Evolutionary conservation across 2,113 vertebrate species (phyloP).

Genomic region (Nothoprocta pentlandii): DNA sequence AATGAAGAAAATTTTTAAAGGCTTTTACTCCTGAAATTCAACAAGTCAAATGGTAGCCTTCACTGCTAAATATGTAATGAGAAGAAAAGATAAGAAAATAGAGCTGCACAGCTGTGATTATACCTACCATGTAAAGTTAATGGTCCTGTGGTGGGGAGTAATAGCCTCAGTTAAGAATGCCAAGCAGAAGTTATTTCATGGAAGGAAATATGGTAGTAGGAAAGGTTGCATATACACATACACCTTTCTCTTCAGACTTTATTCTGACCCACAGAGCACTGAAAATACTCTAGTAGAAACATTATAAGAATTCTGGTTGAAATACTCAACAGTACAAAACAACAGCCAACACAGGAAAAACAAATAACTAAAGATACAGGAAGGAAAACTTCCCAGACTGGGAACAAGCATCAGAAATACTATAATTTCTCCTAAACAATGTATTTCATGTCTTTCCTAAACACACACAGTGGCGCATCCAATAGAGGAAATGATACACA

Average conservation of each 20-base stretch:
- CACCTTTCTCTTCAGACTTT: neutral
- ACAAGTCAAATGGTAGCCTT: neutral
- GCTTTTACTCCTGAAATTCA: neutral
- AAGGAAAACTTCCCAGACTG: too few species aligned
- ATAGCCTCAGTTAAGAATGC: too few species aligned
- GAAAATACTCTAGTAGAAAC: neutral
- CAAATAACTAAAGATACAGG: neutral
- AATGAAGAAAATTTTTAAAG: neutral
- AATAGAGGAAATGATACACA: too few species aligned
- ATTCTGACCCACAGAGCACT: neutral
- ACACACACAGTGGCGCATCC: too few species aligned
- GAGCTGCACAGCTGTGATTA: neutral
- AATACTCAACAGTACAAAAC: neutral
- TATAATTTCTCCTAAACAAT: neutral
- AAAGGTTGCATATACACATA: neutral
- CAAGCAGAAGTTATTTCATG: neutral
- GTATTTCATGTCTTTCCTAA: neutral
- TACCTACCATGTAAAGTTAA: too few species aligned
- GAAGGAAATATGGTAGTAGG: accelerated
- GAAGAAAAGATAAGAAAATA: neutral
- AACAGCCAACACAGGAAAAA: neutral
- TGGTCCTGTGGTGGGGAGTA: too few species aligned
- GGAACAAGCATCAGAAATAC: neutral
- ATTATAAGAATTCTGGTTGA: neutral
- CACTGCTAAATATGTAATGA: neutral